phyloP scores from a whole-genome alignment of 1,140 invertebrate species.

The Cydia splendana region DNA sequence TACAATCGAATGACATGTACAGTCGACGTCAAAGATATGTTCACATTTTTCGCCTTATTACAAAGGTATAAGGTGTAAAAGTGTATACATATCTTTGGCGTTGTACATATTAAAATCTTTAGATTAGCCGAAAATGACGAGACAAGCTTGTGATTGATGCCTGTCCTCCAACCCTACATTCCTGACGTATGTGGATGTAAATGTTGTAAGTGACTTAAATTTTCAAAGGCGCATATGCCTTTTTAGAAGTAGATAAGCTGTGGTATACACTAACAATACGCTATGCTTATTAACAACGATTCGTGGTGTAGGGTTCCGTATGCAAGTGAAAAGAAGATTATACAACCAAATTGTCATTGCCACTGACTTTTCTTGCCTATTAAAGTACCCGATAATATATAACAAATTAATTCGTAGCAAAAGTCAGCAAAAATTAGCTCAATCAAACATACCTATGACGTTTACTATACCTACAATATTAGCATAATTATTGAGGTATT shows the following conservation, averaged over 20 bases:
- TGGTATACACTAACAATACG: slow-evolving; percentile 35
- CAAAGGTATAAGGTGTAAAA: too few relatives aligned
- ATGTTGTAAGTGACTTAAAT: background rate
- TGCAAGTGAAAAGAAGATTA: background rate
- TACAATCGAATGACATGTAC: slow-evolving; percentile 50
- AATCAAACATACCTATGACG: too few relatives aligned
- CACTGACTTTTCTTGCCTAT: background rate
- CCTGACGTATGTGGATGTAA: slow-evolving; percentile 19
- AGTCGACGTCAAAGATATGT: too few relatives aligned
- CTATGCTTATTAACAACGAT: slow-evolving; percentile 50
- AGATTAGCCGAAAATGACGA: slow-evolving; percentile 54
- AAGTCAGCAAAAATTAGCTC: too few relatives aligned
- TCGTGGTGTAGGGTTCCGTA: slow-evolving; percentile 19
- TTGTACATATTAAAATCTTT: slow-evolving; percentile 40
- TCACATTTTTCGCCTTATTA: too few relatives aligned
- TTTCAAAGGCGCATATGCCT: background rate
- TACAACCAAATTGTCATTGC: background rate
- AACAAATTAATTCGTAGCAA: too few relatives aligned
- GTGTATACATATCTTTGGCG: too few relatives aligned
- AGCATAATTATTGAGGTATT: too few relatives aligned
- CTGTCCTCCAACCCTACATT: slow-evolving; percentile 60
- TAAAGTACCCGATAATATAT: too few relatives aligned
- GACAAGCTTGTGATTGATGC: slow-evolving; percentile 66
- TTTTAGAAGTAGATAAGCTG: background rate
- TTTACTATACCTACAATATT: too few relatives aligned